A percentile compares a stretch with the other conserved stretches of the same genome.
phyloP scores from a whole-genome alignment of 2,888 invertebrate species.

The Dione vanillae region DNA sequence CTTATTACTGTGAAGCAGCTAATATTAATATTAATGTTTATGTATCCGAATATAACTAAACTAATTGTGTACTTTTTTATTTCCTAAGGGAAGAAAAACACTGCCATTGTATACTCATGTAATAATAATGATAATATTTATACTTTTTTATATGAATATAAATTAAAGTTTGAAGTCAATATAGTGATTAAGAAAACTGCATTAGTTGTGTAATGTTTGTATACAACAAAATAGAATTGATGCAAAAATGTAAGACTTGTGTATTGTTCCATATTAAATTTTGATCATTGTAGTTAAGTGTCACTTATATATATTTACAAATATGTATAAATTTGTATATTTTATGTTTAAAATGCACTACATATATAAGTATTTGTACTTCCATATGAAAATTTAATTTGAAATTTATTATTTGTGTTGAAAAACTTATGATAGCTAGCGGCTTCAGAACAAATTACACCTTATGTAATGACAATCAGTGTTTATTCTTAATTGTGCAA shows the following conservation, averaged over 20 bases:
- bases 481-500: neutral
- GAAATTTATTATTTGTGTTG: too few relatives aligned
- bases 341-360: too few relatives aligned
- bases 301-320: too few relatives aligned
- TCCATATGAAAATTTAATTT: too few relatives aligned
- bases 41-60: slow-evolving; percentile 3
- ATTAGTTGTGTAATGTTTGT: neutral
- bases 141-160: neutral
- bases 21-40: neutral
- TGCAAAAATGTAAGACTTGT: neutral
- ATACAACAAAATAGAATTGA: neutral
- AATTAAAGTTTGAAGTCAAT: neutral
- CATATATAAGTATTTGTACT: too few relatives aligned
- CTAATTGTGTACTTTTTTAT: slow-evolving; percentile 1
- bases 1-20: slow-evolving; percentile 21
- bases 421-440: too few relatives aligned
- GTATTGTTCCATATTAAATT: too few relatives aligned
- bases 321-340: too few relatives aligned
- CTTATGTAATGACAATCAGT: neutral
- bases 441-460: neutral
- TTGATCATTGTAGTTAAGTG: too few relatives aligned
- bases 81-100: slow-evolving; percentile 8
- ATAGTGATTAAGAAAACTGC: neutral
- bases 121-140: neutral
- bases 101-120: slow-evolving; percentile 16